These are phyloP conservation scores for Xestobium rufovillosum DNA, from an alignment of 2,888 invertebrate genomes.

Conservation along the genomic window DNA sequence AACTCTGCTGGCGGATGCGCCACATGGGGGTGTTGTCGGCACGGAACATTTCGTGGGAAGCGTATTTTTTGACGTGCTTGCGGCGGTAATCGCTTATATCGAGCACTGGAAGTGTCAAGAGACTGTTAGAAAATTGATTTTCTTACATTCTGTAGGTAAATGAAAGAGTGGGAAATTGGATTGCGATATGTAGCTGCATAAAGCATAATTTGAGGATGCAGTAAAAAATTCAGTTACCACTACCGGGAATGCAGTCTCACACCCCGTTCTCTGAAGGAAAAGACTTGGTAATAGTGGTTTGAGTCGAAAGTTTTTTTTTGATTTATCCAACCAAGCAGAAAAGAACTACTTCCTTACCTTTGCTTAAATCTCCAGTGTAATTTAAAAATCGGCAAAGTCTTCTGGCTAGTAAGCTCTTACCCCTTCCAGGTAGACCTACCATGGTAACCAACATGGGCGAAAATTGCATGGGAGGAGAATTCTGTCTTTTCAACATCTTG, in stretches of 20 bases:
- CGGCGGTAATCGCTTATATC: slow-evolving; percentile 89
- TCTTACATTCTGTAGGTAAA: too few species aligned
- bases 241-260: too few species aligned
- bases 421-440: slow-evolving; percentile 86
- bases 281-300: too few species aligned
- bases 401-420: slow-evolving; percentile 86
- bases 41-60: slow-evolving; percentile 81
- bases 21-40: slow-evolving; percentile 77
- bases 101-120: slow-evolving; percentile 60
- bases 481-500: too few species aligned
- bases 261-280: too few species aligned
- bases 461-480: slow-evolving; percentile 44
- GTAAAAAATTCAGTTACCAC: too few species aligned
- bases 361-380: slow-evolving; percentile 82
- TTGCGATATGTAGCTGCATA: too few species aligned
- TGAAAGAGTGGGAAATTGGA: too few species aligned
- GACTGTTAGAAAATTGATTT: neutral
- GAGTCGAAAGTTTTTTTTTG: too few species aligned
- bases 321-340: too few species aligned
- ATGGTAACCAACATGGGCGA: slow-evolving; percentile 76
- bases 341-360: slow-evolving; percentile 59
- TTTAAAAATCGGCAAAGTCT: slow-evolving; percentile 81
- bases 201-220: too few species aligned
- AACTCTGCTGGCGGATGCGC: slow-evolving; percentile 73
- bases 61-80: slow-evolving; percentile 72